Base-by-base conservation (phyloP, 2,113 vertebrate genomes). In the Aegithalos caudatus region DNA sequence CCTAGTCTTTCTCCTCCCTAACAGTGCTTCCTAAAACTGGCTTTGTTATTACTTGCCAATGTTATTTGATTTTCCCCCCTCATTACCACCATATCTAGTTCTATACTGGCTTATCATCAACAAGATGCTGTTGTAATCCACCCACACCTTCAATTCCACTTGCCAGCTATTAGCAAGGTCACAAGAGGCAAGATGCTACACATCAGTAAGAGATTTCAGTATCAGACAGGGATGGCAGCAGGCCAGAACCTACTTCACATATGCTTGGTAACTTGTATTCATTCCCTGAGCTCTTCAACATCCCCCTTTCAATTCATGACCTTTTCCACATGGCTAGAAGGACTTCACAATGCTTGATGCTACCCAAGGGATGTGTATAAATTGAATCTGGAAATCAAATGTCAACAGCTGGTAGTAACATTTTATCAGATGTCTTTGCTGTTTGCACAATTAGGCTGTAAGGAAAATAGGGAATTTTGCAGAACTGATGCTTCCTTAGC, bases 121-220 rank as follows among this genome's bases (percentile, higher is more conserved):
- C 56, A 67, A 84, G 76, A 51, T 5, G 9, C 51, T 86, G 35
- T 62, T 90, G 80, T 78, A 81, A 94, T 88, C 86, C 77, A 67
- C 88, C 88, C 80, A 81, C 77, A 56, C 69, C n/a, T 91, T 88
- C 60, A 48, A 62, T 96, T 88, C 80, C 80, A 67, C 77, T 92
- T 95, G 81, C 74, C 47, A 83, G 56, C 71, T 91, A 82, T 88
- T 85, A 92, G 74, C 94, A 90, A 83, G 92, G 92, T 92, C 5
- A 1, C 67, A 67, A 51, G 69, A 96, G 72, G 80, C 94, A 95
- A 97, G 95, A 96, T 96, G 96, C 88, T 93, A 88, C 67, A 71
- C 91, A 78, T 96, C 92, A 95, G 51, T 86, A 86, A 64, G 51
- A 87, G 74, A 88, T 80, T 83, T 90, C 64, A 67, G 85, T 83